Base-by-base conservation (phyloP, 2,888 invertebrate species). In the Sympetrum striolatum region DNA sequence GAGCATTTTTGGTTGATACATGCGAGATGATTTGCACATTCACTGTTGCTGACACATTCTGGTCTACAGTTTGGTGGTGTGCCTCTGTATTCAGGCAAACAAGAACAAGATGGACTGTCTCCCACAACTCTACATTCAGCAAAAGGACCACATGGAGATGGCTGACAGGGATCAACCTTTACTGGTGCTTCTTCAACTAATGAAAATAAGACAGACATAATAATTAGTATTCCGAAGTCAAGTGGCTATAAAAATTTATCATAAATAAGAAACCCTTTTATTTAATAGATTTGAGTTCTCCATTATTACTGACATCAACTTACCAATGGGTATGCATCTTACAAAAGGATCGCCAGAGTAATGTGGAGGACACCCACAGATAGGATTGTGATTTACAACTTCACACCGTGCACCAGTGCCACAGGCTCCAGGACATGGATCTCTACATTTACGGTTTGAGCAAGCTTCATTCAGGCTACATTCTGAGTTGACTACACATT, bases 381-480 rank as follows among this genome's bases (percentile, higher is more conserved):
- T 96, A 0, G 97, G 97, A 93, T 96, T 96, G 93, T 97, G 97
- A 93, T 96, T 97, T 5, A 97, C 95, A 35, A 97, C 96, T 92
- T 96, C 95, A 93, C 97, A 97, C 82, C 95, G 93, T 12, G 97
- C 96, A 92, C 95, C 95, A 14, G 96, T 93, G 44, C 97, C 97
- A 93, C 97, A 98, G 25, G 96, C 95, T 91, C 97, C 97, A 82
- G 95, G 95, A 92, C 97, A 98, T 25, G 97, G 97, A 94, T 98
- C 95, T 90, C 96, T 94, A 93, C 98, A 98, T 94, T 96, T 96
- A 92, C 97, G 96, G 93, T 97, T 97, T 92, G 96, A 96, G 93
- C 98, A 98, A 31, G 97, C 97, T 93, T 96, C 95, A 92, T 96
- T 96, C 58, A 96, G 94, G 10, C 96, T 94, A 94, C 98, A 98